Conservation (phyloP, 1,140 invertebrate genomes). For the Apis cerana region DNA sequence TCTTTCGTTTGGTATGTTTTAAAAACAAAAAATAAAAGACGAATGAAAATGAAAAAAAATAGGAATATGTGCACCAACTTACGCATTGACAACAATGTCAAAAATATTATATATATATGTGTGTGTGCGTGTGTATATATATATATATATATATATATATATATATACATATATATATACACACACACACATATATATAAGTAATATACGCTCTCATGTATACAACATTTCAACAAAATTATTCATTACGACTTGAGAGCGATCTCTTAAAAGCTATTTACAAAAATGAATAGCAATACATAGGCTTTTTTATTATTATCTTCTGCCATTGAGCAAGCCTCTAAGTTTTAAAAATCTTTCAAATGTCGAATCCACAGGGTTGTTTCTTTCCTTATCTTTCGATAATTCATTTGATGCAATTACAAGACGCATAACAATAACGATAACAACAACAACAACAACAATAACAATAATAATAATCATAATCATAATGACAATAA, state of each 20-base stretch:
- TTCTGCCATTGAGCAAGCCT: conserved; percentile 35
- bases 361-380: conserved; percentile 25
- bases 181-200: conserved; percentile 11
- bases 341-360: conserved; percentile 7
- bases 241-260: conserved; percentile 43
- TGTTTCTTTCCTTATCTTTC: conserved; percentile 1
- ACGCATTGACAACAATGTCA: conserved; percentile 30
- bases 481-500: background rate
- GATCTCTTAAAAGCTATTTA: conserved; percentile 73
- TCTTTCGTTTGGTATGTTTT: conserved; percentile 19
- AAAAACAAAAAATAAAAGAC: conserved; percentile 20
- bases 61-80: conserved; percentile 51
- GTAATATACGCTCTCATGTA: conserved; percentile 8
- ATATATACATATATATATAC: no score
- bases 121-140: no score
- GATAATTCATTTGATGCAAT: conserved; percentile 9
- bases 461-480: background rate
- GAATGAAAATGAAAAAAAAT: background rate
- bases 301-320: conserved; percentile 40
- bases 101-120: conserved; percentile 24
- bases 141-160: no score
- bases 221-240: conserved; percentile 31
- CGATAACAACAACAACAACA: background rate
- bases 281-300: conserved; percentile 64
- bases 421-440: background rate